Conservation (phyloP, 2,113 vertebrate species). For the Clinocottus analis region DNA sequence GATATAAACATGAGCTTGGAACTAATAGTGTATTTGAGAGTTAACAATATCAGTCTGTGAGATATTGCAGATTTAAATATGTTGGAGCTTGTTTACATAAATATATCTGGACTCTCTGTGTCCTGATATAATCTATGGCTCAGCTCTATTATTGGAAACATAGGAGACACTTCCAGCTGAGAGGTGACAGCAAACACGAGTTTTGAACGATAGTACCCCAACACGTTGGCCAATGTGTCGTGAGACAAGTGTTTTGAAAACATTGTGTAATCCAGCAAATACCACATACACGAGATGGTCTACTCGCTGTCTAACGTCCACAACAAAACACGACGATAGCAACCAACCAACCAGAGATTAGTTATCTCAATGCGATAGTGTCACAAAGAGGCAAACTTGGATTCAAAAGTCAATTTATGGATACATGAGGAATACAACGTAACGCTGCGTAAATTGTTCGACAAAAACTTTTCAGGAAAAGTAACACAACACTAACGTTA, state of each 20-base stretch:
- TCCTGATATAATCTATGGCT: not conserved
- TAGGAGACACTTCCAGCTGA: not conserved
- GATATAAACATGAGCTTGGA: not conserved
- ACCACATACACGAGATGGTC: not conserved
- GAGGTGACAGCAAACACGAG: not conserved
- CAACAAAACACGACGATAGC: not conserved
- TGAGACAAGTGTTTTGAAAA: not conserved
- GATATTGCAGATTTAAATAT: not conserved
- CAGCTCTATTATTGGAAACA: not conserved
- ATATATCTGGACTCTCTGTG: not conserved
- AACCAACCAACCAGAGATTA: not conserved
- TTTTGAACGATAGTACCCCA: not conserved
- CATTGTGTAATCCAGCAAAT: slow-evolving; percentile 7
- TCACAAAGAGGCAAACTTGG: not conserved
- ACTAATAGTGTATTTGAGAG: not conserved
- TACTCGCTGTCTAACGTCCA: not conserved
- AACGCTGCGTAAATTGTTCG: not conserved
- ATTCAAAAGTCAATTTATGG: not conserved
- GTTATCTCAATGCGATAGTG: not conserved
- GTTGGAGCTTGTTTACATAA: not conserved
- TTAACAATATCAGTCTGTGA: not conserved
- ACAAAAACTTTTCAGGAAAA: not conserved
- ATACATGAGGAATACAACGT: not conserved
- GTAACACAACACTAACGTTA: not conserved
- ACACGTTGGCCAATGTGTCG: not conserved